These are phyloP conservation scores for Dolichallabes microphthalmus DNA, from an alignment of 2,113 vertebrate genomes.

Conservation along the genomic window DNA sequence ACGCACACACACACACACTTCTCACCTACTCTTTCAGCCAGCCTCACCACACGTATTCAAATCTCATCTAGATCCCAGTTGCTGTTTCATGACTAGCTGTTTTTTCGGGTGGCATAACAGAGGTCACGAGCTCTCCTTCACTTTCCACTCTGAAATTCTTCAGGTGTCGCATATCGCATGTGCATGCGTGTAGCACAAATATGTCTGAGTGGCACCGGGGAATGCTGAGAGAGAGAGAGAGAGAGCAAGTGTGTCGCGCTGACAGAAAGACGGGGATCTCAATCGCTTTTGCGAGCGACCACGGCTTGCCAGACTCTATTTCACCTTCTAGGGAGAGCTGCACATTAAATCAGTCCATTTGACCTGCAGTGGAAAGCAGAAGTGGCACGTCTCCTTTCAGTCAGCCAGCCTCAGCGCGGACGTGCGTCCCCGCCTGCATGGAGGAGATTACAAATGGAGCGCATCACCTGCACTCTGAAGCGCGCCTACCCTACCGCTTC, in stretches of 20 bases:
- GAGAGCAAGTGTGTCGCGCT: conserved; percentile 43
- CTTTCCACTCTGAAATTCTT: conserved; percentile 24
- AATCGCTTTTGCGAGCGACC: conserved; percentile 57
- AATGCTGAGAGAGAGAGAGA: conserved; percentile 32
- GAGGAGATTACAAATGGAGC: conserved; percentile 55
- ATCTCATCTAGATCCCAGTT: conserved; percentile 19
- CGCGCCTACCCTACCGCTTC: conserved; percentile 57
- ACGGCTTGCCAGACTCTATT: conserved; percentile 65
- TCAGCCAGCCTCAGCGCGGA: conserved; percentile 50
- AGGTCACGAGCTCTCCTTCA: conserved; percentile 15
- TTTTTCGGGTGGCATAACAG: not conserved
- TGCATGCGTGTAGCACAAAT: conserved; percentile 30
- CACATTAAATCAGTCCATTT: conserved; percentile 71
- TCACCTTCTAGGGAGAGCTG: conserved; percentile 60
- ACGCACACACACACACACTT: conserved; percentile 1
- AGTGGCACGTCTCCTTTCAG: conserved; percentile 46
- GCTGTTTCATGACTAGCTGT: conserved; percentile 30
- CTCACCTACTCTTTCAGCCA: not conserved
- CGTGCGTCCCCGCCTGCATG: conserved; percentile 45
- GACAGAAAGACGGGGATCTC: conserved; percentile 55
- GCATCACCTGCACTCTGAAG: conserved; percentile 42
- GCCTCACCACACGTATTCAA: conserved; percentile 24
- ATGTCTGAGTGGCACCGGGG: conserved; percentile 49
- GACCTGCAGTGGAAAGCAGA: conserved; percentile 63
- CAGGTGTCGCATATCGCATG: not conserved